Conservation (phyloP, 2,113 vertebrate species). For the Natator depressus region DNA sequence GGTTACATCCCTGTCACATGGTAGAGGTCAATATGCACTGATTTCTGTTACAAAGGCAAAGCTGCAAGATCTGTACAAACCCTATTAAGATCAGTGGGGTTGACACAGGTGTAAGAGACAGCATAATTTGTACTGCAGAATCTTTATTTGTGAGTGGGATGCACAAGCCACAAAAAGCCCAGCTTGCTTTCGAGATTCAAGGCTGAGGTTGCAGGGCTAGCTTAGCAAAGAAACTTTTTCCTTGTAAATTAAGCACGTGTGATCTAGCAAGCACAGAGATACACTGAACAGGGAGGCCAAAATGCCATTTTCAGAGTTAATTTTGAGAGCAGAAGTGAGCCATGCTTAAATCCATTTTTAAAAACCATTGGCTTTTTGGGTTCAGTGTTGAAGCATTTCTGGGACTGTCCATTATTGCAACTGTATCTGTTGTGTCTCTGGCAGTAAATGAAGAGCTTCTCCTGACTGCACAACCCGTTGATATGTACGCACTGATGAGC, state of each 20-base stretch:
- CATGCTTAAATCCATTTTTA: not conserved
- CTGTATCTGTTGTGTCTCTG: not conserved
- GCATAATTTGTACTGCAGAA: not conserved
- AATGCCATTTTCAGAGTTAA: not conserved
- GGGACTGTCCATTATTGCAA: rapidly evolving
- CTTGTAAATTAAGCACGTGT: rapidly evolving
- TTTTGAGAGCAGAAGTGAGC: not conserved
- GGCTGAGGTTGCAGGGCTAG: not conserved
- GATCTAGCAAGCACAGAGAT: not conserved
- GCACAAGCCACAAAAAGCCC: not conserved
- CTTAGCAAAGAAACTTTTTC: not conserved
- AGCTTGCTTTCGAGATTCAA: rapidly evolving
- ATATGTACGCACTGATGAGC: too few species aligned
- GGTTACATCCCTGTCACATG: not conserved
- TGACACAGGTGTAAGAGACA: not conserved
- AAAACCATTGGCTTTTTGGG: not conserved
- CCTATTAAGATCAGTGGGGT: rapidly evolving
- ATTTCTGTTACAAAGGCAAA: not conserved
- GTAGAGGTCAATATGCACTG: not conserved
- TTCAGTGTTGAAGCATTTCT: not conserved
- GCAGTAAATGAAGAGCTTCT: not conserved
- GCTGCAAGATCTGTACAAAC: rapidly evolving
- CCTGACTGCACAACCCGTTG: not conserved
- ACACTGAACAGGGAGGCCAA: not conserved
- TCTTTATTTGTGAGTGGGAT: not conserved